Evolutionary conservation across 2,113 vertebrate genomes (phyloP).

Genomic region (Pomatostomus ruficeps): DNA sequence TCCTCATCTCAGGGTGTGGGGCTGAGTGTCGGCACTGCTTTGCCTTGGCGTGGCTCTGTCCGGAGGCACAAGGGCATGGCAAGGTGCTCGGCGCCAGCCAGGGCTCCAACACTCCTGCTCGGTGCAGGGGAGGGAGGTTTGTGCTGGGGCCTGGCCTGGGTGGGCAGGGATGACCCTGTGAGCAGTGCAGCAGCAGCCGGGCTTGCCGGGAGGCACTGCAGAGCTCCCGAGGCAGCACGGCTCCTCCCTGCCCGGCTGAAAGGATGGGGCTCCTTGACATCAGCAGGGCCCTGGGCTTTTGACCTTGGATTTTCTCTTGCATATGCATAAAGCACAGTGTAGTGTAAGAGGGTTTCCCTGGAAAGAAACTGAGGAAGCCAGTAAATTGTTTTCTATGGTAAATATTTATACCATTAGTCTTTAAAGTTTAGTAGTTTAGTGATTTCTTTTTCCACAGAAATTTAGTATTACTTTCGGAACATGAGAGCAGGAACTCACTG

Average conservation of each 20-base stretch:
- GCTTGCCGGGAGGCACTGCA: not conserved
- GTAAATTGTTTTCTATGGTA: not conserved
- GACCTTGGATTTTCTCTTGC: not conserved
- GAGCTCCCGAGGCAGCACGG: not conserved
- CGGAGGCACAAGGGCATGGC: rapidly evolving
- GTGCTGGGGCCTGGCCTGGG: not conserved
- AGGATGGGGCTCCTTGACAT: not conserved
- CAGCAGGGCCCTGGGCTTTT: not conserved
- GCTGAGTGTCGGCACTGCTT: rapidly evolving
- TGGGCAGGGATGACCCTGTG: rapidly evolving
- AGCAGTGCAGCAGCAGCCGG: rapidly evolving
- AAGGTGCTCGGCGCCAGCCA: rapidly evolving
- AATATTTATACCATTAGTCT: not conserved
- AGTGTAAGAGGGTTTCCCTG: not conserved
- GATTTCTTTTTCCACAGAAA: not conserved
- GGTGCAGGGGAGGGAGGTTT: not conserved
- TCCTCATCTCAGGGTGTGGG: rapidly evolving
- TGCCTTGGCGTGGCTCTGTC: rapidly evolving
- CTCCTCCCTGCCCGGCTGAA: not conserved
- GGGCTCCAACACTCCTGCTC: not conserved
- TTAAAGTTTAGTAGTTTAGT: not conserved
- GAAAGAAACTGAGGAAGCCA: not conserved
- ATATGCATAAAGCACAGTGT: not conserved
- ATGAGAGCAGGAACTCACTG: not conserved
- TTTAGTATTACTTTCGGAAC: not conserved